Evolutionary conservation across 2,113 vertebrate species (phyloP), one percentile per base, ranked within the genome.

Genomic region (Gambusia holbrooki): DNA sequence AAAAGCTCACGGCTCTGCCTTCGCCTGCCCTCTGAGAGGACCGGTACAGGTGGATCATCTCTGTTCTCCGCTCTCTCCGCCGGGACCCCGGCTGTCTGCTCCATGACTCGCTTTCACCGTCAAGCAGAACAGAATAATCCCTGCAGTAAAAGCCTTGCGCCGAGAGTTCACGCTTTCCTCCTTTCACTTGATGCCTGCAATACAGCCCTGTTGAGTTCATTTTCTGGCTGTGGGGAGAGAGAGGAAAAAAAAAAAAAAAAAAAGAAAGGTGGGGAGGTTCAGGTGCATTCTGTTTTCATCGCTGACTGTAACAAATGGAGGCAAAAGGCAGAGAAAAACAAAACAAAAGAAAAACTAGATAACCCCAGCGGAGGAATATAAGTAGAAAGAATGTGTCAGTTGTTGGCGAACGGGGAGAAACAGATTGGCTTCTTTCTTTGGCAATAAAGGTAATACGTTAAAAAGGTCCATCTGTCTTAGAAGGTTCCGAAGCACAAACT

Each of bases 391-490:
- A 84, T 76, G 72, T 62, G 82, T 62, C 68, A 74, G 60, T 32
- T 76, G 71, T 65, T 89, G 83, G 80, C 77, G 76, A 84, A 88
- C 78, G 58, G 64, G 62, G 70, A 77, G 76, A 75, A 88, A 87
- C 90, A 93, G 90, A 87, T 88, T 90, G 89, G 74, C 25, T 65
- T n/a, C 77, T 71, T 85, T 91, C 87, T 90, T 93, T 88, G 72
- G 82, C 89, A 86, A 90, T 90, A 89, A 85, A 82, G 77, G 85
- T 90, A 89, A 89, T 91, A 81, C 79, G 88, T 89, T 91, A 92
- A 94, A 93, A 90, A 91, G 91, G 72, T 75, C 92, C 92, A 93
- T 94, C 91, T 94, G 92, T 79, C 86, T 90, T 87, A 91, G 85
- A 93, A 86, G 89, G 87, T 93, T 90, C 66, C 73, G 51, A 71